A percentile compares a stretch with the other conserved stretches of the same genome.
Conservation (phyloP, 1,140 invertebrate species). For the Harlomillsia oculata region DNA sequence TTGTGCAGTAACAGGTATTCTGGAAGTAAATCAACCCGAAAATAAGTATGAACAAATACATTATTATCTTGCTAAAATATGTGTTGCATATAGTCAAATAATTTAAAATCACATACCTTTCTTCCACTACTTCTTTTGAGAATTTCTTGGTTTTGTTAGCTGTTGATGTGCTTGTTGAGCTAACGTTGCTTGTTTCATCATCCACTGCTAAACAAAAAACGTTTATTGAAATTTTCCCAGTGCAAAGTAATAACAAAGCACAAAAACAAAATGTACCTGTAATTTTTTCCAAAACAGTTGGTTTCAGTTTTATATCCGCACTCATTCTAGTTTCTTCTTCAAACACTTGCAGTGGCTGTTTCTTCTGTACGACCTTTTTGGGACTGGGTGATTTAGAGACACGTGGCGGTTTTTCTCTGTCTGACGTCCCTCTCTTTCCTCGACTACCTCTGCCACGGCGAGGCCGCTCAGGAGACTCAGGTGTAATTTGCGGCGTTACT, state of each 20-base stretch:
- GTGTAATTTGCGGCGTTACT: too few species aligned
- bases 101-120: conserved; percentile 14
- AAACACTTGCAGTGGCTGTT: conserved; percentile 52
- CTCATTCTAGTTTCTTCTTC: conserved; percentile 83
- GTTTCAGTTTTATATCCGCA: conserved; percentile 44
- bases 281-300: conserved; percentile 37
- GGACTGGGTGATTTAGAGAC: neutral
- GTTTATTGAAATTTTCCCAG: conserved; percentile 36
- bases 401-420: too few species aligned
- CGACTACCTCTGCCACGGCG: neutral
- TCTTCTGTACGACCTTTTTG: neutral
- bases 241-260: conserved; percentile 2
- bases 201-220: conserved; percentile 8
- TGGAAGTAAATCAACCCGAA: conserved; percentile 21
- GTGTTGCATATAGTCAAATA: neutral
- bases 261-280: conserved; percentile 15
- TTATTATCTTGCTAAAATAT: neutral
- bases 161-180: conserved; percentile 22
- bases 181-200: conserved; percentile 26
- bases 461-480: too few species aligned
- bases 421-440: neutral
- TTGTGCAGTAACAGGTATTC: conserved; percentile 63
- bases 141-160: conserved; percentile 23
- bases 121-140: conserved; percentile 27
- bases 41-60: neutral